Percentiles rank a stretch among this genome's conserved stretches.
Evolutionary conservation across 2,113 vertebrate species (phyloP).

Genomic region (Upupa epops): DNA sequence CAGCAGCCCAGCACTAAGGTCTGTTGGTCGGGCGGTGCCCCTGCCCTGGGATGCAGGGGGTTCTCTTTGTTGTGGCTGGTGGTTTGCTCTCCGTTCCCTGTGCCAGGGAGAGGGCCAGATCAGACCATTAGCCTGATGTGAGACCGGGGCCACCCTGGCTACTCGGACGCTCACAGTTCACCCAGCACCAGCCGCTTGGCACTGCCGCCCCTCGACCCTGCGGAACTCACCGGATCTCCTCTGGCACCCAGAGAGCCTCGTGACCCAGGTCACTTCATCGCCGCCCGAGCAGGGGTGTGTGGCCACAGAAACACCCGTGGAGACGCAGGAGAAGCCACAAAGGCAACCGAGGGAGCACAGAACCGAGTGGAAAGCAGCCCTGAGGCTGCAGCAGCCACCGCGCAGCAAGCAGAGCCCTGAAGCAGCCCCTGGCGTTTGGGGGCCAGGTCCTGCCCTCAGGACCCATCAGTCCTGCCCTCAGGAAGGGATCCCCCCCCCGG

Average conservation of each 20-base stretch:
- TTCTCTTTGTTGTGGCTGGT: not conserved
- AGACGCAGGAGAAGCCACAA: not conserved
- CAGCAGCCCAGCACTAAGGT: not conserved
- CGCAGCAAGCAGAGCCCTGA: not conserved
- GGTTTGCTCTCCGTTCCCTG: constrained; percentile 46
- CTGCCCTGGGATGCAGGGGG: not conserved
- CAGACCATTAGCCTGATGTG: no score
- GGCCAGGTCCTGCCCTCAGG: not conserved
- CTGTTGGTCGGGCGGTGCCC: not conserved
- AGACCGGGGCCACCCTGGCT: no score
- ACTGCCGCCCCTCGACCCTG: not conserved
- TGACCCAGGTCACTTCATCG: constrained; percentile 35
- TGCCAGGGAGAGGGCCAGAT: no score
- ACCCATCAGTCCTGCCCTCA: not conserved
- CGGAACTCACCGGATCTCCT: constrained; percentile 25
- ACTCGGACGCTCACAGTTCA: no score
- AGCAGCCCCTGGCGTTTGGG: fast-evolving
- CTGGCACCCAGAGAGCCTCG: not conserved
- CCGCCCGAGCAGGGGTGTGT: not conserved
- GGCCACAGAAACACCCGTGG: not conserved
- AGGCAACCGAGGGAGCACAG: not conserved
- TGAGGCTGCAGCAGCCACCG: no score
- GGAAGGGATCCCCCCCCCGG: constrained; percentile 54
- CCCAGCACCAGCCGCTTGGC: constrained; percentile 44
- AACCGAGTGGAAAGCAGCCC: not conserved